These are phyloP conservation scores for Lamellibrachia satsuma DNA, from an alignment of 2,888 invertebrate species.

Conservation along the genomic window DNA sequence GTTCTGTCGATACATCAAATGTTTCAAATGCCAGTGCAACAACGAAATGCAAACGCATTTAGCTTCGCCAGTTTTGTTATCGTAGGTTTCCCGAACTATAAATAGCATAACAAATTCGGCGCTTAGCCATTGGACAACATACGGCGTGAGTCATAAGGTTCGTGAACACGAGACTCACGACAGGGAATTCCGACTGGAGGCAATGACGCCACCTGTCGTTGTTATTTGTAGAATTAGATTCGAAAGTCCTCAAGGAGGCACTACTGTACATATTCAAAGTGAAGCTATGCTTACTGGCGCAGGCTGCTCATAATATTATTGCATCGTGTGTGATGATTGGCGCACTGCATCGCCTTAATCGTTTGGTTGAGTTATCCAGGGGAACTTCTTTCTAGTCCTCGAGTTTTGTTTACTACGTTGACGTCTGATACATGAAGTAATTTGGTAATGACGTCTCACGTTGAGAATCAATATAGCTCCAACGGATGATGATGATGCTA, in stretches of 20 bases:
- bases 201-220: neutral
- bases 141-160: neutral
- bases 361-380: no score
- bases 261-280: neutral
- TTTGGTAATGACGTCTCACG: no score
- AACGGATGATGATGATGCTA: no score
- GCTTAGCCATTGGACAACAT: neutral
- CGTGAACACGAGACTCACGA: neutral
- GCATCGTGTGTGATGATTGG: no score
- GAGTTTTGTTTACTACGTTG: no score
- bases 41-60: neutral
- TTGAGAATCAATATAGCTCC: no score
- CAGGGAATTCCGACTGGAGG: neutral
- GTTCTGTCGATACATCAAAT: slow-evolving; percentile 13
- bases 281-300: no score
- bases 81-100: neutral
- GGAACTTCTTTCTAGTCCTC: no score
- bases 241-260: neutral
- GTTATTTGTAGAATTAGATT: neutral
- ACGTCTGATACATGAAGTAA: no score
- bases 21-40: neutral
- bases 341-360: no score
- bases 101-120: neutral
- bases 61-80: slow-evolving; percentile 1
- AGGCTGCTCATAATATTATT: no score